A percentile compares a stretch with the other conserved stretches of the same genome.
phyloP scores from a whole-genome alignment of 1,140 invertebrate species.

The Trypoxylus dichotomus region DNA sequence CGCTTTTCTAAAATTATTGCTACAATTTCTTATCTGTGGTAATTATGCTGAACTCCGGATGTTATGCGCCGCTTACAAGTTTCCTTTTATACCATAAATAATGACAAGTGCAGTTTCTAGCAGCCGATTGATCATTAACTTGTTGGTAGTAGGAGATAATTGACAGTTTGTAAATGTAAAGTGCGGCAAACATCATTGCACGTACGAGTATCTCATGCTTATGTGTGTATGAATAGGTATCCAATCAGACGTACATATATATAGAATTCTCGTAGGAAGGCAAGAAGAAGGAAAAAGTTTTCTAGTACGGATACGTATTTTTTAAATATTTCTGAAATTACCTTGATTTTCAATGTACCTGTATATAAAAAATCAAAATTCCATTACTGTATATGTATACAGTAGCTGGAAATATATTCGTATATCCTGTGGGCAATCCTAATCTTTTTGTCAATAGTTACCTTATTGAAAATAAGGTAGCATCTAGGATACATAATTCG shows the following conservation, averaged over 20 bases:
- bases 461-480: no score
- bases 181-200: neutral
- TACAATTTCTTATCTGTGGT: conserved; percentile 27
- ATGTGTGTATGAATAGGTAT: neutral
- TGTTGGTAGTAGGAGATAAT: conserved; percentile 28
- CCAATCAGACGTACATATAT: no score
- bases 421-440: no score
- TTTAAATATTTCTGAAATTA: no score
- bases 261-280: no score
- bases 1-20: conserved; percentile 27
- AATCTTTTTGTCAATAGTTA: no score
- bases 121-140: conserved; percentile 27
- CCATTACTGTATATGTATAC: no score
- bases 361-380: no score
- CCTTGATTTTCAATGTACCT: no score
- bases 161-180: conserved; percentile 23
- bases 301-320: neutral
- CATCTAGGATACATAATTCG: no score
- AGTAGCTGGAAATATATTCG: no score
- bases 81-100: conserved; percentile 27
- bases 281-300: no score
- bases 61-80: conserved; percentile 26
- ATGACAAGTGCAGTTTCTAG: conserved; percentile 27
- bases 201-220: neutral
- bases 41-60: conserved; percentile 28